Evolutionary conservation across 2,797 vertebrate species (phyloP), one percentile per base, ranked within the genome.

Genomic region (Stomatorhinus walkeri): DNA sequence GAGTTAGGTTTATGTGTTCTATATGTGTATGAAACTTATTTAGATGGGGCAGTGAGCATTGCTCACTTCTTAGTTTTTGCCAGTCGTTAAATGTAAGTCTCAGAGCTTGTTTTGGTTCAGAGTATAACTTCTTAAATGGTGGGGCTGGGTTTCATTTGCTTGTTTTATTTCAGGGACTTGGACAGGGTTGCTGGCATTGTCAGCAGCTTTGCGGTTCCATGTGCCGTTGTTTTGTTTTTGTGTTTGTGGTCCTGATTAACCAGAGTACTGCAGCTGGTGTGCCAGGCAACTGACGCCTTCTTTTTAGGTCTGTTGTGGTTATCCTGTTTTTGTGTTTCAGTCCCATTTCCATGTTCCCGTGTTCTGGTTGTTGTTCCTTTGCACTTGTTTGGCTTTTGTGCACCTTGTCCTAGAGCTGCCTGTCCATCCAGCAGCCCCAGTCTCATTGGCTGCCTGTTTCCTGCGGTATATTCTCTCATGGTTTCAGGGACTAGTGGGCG

Each of bases 101-200:
- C 68, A 76, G 64, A 72, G 32, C 32, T 76, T 76, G 32, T 48
- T 46, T 64, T 64, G 48, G 43, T 68, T 28, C 59, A n/a, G 59
- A 46, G 87, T 61, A 8, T 43, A 61, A 49, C 46, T 49, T 72
- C 87, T 68, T 32, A 87, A 72, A 8, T 68, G n/a, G 6, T 51
- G 43, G 22, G 59, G 76, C 72, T 36, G 52, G 28, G 24, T 81
- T 68, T 88, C 68, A 76, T 76, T 76, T 76, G 68, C 68, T 36
- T 76, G 68, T 76, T 76, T 76, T 76, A 76, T 76, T 76, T 76
- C 32, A 19, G 32, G 68, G 68, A 19, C 40, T 76, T 76, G 28
- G 68, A 76, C 68, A 72, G 64, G 14, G 68, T 76, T 76, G 68
- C 68, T 76, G 68, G 68, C 68, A 76, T 76, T 76, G 68, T 76